Evolutionary conservation across 1,140 invertebrate genomes (phyloP).

Genomic region (Mizuhopecten yessoensis): DNA sequence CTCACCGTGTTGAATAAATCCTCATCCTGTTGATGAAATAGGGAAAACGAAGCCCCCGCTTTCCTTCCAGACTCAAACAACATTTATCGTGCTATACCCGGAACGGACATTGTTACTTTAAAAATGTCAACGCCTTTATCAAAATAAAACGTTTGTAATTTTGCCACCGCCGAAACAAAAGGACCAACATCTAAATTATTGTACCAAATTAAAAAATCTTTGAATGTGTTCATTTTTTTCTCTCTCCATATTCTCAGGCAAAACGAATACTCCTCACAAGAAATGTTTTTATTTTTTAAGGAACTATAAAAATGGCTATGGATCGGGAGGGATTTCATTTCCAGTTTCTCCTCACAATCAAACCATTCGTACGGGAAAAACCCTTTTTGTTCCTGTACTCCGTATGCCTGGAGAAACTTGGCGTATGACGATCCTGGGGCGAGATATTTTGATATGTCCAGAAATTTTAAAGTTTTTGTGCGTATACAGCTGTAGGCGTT

Average conservation of each 20-base stretch:
- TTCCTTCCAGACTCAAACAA: conserved; percentile 44
- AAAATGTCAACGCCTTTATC: no score
- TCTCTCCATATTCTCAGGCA: conserved; percentile 60
- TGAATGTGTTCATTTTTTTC: conserved; percentile 53
- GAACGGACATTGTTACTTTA: conserved; percentile 58
- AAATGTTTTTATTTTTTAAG: conserved; percentile 59
- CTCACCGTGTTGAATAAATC: conserved; percentile 52
- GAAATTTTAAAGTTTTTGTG: conserved; percentile 53
- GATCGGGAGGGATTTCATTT: not conserved
- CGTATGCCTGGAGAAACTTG: conserved; percentile 54
- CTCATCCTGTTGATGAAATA: conserved; percentile 50
- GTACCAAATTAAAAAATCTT: conserved; percentile 65
- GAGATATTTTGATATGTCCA: no score
- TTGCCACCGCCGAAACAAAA: conserved; percentile 46
- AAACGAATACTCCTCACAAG: conserved; percentile 57
- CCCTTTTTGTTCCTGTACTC: conserved; percentile 55
- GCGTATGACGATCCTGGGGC: conserved; percentile 56
- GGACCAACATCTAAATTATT: no score
- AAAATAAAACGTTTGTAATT: conserved; percentile 55
- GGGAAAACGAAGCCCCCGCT: conserved; percentile 40
- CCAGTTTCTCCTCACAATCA: conserved; percentile 50
- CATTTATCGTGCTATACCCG: conserved; percentile 53
- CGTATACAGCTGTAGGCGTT: conserved; percentile 53
- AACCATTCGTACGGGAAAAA: conserved; percentile 70
- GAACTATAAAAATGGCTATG: conserved; percentile 58